Percentiles rank a stretch among this genome's conserved stretches.
Evolutionary conservation across 2,797 vertebrate genomes (phyloP).

Genomic region (Ibycter americanus): DNA sequence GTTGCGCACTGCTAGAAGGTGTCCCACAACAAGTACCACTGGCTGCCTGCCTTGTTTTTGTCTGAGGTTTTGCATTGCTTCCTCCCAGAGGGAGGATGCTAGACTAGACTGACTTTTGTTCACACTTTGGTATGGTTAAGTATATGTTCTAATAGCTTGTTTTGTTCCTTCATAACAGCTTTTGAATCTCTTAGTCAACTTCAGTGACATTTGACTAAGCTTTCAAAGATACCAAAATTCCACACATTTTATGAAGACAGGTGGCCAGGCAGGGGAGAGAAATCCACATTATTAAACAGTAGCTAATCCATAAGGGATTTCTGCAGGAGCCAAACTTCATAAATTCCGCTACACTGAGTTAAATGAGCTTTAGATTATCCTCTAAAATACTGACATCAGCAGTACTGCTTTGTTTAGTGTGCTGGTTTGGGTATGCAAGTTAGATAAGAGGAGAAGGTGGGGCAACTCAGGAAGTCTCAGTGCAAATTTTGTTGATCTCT

Average conservation of each 20-base stretch:
- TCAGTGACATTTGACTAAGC: neutral
- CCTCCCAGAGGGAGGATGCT: neutral
- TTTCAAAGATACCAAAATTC: neutral
- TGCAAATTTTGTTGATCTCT: neutral
- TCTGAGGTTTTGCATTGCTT: neutral
- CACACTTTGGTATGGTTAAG: neutral
- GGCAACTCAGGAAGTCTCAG: neutral
- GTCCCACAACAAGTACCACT: neutral
- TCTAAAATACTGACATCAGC: neutral
- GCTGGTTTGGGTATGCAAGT: neutral
- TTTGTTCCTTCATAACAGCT: neutral
- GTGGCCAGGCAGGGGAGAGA: neutral
- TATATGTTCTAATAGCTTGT: neutral
- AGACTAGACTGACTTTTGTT: neutral
- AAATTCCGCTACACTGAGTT: neutral
- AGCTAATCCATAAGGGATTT: neutral
- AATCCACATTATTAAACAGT: neutral
- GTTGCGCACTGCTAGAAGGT: neutral
- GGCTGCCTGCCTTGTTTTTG: neutral
- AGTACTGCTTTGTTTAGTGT: neutral
- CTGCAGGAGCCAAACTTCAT: neutral
- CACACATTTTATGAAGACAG: neutral
- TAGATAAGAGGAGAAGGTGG: neutral
- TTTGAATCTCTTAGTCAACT: neutral
- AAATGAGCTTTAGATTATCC: neutral